Conservation (phyloP, 2,888 invertebrate genomes). For the Andrena bucephala region DNA sequence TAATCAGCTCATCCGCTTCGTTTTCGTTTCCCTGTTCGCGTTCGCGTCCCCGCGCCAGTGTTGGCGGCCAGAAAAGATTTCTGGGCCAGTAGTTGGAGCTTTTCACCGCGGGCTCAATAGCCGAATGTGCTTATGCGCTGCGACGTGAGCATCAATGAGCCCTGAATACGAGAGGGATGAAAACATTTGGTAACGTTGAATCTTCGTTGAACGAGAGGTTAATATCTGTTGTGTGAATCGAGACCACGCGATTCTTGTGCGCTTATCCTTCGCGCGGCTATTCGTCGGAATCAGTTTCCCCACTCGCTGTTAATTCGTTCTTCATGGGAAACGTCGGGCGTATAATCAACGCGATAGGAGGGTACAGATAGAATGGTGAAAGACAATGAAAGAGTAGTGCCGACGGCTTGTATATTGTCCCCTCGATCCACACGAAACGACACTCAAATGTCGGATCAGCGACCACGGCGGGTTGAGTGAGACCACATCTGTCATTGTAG, state of each 20-base stretch:
- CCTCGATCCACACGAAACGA: constrained; percentile 39
- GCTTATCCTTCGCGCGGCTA: not conserved
- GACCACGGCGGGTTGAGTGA: constrained; percentile 57
- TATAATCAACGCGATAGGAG: constrained; percentile 22
- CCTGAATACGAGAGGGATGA: constrained; percentile 26
- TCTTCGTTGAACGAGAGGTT: constrained; percentile 17
- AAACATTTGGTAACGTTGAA: constrained; percentile 25
- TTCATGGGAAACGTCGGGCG: constrained; percentile 29
- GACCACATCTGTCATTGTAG: constrained; percentile 17
- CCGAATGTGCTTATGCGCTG: constrained; percentile 70
- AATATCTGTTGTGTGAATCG: constrained; percentile 36
- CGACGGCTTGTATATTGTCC: constrained; percentile 25
- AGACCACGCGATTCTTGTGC: not conserved
- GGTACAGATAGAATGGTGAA: not conserved
- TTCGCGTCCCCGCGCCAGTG: not conserved
- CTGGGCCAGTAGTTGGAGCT: constrained; percentile 31
- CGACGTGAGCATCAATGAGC: constrained; percentile 25
- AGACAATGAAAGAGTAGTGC: not conserved
- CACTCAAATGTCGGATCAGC: constrained; percentile 51
- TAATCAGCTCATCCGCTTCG: constrained; percentile 38
- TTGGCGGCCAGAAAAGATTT: constrained; percentile 18
- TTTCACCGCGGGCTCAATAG: constrained; percentile 71
- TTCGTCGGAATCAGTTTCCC: constrained; percentile 25
- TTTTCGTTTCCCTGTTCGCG: not conserved
- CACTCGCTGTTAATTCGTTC: constrained; percentile 51